Evolutionary conservation across 2,797 vertebrate genomes (phyloP).

Genomic region (Aselliscus stoliczkanus): DNA sequence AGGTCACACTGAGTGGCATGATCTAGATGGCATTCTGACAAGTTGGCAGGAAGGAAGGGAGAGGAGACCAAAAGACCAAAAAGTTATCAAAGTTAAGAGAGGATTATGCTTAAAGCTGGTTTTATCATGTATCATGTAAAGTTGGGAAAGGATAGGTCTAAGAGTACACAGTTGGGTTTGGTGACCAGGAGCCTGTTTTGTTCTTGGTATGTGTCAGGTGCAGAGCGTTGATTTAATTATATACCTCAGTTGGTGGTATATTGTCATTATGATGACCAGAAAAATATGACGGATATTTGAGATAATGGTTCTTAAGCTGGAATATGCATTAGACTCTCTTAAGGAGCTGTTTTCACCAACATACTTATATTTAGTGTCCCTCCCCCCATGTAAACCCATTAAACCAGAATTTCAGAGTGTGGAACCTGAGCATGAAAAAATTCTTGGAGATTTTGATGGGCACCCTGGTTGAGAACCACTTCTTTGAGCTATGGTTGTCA

Average conservation of each 20-base stretch:
- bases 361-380: background rate
- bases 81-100: background rate
- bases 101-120: background rate
- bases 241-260: background rate
- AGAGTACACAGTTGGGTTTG: background rate
- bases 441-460: background rate
- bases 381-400: background rate
- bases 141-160: background rate
- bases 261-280: background rate
- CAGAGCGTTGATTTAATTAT: constrained; percentile 24
- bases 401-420: constrained; percentile 7
- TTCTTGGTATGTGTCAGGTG: background rate
- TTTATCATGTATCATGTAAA: background rate
- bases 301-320: constrained; percentile 10
- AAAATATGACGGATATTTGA: background rate
- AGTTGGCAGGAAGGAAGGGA: background rate
- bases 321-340: background rate
- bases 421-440: background rate
- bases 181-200: background rate
- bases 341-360: background rate
- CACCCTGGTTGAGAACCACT: background rate
- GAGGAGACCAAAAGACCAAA: background rate
- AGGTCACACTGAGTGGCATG: background rate
- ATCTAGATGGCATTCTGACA: background rate
- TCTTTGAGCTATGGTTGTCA: background rate